phyloP scores from a whole-genome alignment of 2,113 vertebrate species.

The Cervus canadensis region DNA sequence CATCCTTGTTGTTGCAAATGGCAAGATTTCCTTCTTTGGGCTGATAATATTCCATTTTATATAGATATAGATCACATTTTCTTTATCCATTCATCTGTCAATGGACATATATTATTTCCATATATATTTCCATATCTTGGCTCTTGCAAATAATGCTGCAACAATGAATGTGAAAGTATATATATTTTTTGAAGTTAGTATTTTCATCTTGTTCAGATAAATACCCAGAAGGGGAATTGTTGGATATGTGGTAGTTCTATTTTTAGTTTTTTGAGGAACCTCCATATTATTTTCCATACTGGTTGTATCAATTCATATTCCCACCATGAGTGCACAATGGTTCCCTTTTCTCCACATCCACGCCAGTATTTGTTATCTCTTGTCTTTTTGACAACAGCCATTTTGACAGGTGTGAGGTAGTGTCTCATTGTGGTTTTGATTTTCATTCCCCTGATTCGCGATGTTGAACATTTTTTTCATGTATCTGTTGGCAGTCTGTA shows the following conservation, averaged over 20 bases:
- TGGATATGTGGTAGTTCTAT: background rate
- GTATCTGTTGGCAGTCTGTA: background rate
- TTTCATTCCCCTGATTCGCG: background rate
- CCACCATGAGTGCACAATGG: background rate
- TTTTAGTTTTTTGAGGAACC: background rate
- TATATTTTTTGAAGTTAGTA: background rate
- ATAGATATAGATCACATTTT: background rate
- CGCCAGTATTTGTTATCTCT: background rate
- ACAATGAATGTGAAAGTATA: background rate
- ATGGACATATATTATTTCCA: background rate
- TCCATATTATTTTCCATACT: background rate
- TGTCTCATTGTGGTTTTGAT: background rate
- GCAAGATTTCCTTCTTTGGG: background rate
- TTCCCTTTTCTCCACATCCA: background rate
- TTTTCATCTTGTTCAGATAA: background rate
- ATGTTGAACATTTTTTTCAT: background rate
- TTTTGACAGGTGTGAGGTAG: background rate
- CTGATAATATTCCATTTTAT: background rate
- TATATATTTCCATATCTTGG: background rate
- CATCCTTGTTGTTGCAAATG: background rate
- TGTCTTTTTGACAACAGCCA: background rate
- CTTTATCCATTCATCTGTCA: background rate
- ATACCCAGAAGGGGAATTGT: background rate
- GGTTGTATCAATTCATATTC: background rate
- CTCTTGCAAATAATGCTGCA: background rate